phyloP scores from a whole-genome alignment of 2,888 invertebrate species.

The Agrochola lota region DNA sequence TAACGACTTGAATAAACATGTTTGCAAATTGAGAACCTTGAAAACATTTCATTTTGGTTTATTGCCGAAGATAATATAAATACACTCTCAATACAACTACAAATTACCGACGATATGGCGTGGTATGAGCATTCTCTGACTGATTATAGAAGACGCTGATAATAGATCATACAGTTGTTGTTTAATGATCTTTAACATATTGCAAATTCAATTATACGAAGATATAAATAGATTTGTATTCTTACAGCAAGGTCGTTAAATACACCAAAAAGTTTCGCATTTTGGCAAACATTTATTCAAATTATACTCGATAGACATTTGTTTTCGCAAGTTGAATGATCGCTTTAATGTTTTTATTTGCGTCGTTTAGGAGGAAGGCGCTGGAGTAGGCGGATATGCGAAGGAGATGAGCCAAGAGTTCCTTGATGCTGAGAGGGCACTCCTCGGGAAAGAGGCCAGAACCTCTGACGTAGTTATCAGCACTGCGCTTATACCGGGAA shows the following conservation, averaged over 20 bases:
- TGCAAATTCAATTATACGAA: slow-evolving; percentile 3
- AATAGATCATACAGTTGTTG: slow-evolving; percentile 14
- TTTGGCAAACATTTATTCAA: slow-evolving; percentile 26
- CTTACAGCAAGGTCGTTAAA: slow-evolving; percentile 4
- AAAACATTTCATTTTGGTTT: slow-evolving; percentile 39
- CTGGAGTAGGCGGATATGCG: slow-evolving; percentile 92
- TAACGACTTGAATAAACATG: slow-evolving; percentile 40
- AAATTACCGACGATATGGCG: slow-evolving; percentile 14
- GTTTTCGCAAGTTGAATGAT: slow-evolving; percentile 37
- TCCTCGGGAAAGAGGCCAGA: slow-evolving; percentile 96
- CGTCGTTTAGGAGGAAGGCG: slow-evolving; percentile 91
- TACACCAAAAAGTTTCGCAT: slow-evolving; percentile 19
- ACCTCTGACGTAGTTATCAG: slow-evolving; percentile 96
- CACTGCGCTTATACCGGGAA: slow-evolving; percentile 97
- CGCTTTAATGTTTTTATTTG: slow-evolving; percentile 45
- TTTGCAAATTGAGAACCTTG: slow-evolving; percentile 58
- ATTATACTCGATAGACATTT: slow-evolving; percentile 8
- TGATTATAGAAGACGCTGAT: slow-evolving; percentile 30
- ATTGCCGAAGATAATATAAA: slow-evolving; percentile 22
- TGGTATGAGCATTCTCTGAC: slow-evolving; percentile 14
- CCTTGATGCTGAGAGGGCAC: slow-evolving; percentile 95
- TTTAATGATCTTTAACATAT: slow-evolving; percentile 25
- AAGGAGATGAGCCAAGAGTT: slow-evolving; percentile 97
- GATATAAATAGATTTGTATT: slow-evolving; percentile 2
- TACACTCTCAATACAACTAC: slow-evolving; percentile 6